Base-by-base conservation (phyloP, 2,113 vertebrate genomes). In the Pygoscelis antarcticus region DNA sequence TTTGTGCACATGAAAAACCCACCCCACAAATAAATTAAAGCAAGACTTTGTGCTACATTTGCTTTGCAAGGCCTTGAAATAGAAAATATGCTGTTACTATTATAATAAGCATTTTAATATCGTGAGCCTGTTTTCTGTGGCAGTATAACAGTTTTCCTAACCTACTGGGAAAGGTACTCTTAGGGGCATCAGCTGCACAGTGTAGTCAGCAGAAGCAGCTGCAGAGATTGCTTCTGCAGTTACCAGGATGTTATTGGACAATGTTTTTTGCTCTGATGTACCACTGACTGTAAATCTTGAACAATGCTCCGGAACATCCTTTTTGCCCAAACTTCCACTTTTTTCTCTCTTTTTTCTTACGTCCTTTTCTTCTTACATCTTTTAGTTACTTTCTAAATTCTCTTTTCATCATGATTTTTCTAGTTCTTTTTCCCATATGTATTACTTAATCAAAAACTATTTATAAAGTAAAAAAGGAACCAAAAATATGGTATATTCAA, bases 391-490 rank as follows among this genome's bases (percentile, higher is more conserved):
- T 78, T 75, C 34, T 57, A 44, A 71, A 46, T 47, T 75, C 1
- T 54, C 27, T 57, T 86, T 84, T 74, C 4, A 18, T 60, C 9
- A 32, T 11, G 1, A 2, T 52, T 83, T 83, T 57, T 19, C 34
- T 61, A 29, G 2, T 13, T 23, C 5, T 29, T 7, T 7, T 1
- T 7, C 2, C 21, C n/a, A 6, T 3, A 40, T 6, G 3, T 27
- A 49, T 46, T 71, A 70, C 5, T 55, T n/a, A 79, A 68, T 68
- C 55, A 36, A 23, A 79, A 91, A 15, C 6, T n/a, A 74, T 46
- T 83, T 65, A 44, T 40, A 47, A 92, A 86, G 47, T 32, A 27
- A 70, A 71, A 83, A 71, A 78, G 10, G 10, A 29, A 71, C 6
- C 4, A 15, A 16, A 70, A 58, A n/a, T 11, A 16, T 0, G 1